Conservation (phyloP, 2,888 invertebrate genomes). For the Microplitis manilae region DNA sequence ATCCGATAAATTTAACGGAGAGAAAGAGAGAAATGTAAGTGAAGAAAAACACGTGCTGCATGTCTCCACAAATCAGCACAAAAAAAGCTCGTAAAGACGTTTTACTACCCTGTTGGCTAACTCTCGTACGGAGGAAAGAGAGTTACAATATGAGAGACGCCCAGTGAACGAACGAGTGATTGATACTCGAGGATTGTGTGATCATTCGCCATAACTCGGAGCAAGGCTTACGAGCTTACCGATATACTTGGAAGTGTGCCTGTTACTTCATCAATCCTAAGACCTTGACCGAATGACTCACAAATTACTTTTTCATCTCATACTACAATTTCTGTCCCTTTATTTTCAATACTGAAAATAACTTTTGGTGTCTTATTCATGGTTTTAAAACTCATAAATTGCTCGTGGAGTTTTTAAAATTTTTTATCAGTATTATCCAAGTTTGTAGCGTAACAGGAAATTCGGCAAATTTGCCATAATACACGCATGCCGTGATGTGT, state of each 20-base stretch:
- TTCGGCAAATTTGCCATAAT: conserved; percentile 55
- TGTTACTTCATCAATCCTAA: conserved; percentile 37
- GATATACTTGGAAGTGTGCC: conserved; percentile 47
- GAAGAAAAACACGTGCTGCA: conserved; percentile 42
- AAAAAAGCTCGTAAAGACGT: conserved; percentile 64
- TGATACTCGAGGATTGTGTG: conserved; percentile 67
- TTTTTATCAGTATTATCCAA: not conserved
- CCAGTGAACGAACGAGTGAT: conserved; percentile 61
- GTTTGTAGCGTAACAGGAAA: conserved; percentile 32
- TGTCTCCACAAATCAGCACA: conserved; percentile 53
- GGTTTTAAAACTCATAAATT: too few species aligned
- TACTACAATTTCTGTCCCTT: not conserved
- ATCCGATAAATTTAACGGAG: conserved; percentile 29
- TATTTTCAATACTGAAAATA: conserved; percentile 25
- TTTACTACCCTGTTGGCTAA: conserved; percentile 55
- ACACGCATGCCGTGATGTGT: conserved; percentile 65
- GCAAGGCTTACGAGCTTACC: conserved; percentile 27
- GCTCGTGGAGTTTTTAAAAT: not conserved
- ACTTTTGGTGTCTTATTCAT: not conserved
- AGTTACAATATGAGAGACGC: conserved; percentile 52
- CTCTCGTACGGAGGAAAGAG: conserved; percentile 41
- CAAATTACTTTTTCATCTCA: conserved; percentile 18
- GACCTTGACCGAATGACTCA: conserved; percentile 50
- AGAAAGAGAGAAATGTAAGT: conserved; percentile 21
- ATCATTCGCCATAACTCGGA: conserved; percentile 60